Percentiles rank a stretch among this genome's conserved stretches.
Conservation (phyloP, 2,113 vertebrate genomes). For the Eublepharis macularius region DNA sequence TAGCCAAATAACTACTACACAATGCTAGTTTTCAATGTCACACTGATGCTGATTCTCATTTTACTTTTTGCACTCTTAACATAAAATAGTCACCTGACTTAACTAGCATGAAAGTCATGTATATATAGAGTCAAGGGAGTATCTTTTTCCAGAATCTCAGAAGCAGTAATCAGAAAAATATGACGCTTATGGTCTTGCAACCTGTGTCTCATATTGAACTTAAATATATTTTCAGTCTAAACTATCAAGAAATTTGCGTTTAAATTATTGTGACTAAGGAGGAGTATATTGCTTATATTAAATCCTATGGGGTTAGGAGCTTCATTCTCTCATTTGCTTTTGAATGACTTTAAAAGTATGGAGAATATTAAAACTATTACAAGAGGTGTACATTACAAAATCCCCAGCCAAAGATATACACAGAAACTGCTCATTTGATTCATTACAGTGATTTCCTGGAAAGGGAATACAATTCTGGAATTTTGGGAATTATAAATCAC, state of each 20-base stretch:
- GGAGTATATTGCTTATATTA: not conserved
- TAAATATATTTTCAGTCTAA: not conserved
- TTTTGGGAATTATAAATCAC: too few species aligned
- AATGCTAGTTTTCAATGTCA: too few species aligned
- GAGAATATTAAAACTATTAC: not conserved
- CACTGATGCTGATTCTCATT: not conserved
- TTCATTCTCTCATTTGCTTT: not conserved
- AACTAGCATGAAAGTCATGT: not conserved
- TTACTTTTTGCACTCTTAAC: not conserved
- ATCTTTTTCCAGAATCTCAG: not conserved
- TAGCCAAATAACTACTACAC: too few species aligned
- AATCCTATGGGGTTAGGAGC: not conserved
- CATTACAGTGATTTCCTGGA: too few species aligned
- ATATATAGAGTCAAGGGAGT: not conserved
- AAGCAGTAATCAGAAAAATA: not conserved
- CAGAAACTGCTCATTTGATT: too few species aligned
- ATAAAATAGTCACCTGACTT: not conserved
- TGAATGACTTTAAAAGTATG: not conserved
- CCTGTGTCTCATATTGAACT: not conserved
- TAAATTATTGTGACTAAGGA: not conserved
- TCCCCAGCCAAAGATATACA: too few species aligned
- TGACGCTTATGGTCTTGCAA: not conserved
- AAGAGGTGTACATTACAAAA: too few species aligned
- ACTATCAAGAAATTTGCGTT: not conserved
- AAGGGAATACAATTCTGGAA: too few species aligned